Evolutionary conservation across 1,140 invertebrate genomes (phyloP), one percentile per base, ranked within the genome.

Genomic region (Drosophila auraria): DNA sequence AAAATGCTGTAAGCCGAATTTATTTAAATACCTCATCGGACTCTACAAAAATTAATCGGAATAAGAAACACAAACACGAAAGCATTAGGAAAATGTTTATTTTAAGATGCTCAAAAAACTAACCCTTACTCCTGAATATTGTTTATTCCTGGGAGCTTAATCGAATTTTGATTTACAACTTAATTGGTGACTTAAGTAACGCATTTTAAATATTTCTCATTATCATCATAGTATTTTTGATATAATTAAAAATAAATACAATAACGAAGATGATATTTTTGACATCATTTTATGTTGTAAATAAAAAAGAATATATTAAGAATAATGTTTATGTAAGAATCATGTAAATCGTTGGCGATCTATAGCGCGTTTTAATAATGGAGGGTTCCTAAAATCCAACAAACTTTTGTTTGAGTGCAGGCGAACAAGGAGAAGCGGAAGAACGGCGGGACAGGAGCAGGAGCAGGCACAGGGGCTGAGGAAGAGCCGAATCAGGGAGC

Each of bases 401-500:
- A 20, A 33, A 17, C 2, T 36, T 54, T 56, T 56, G 14, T 56
- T 14, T 40, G 8, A 40, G 54, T 56, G 54, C 54, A 40, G 20
- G 12, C 20, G 33, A 15, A 40, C 14, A 40, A 38, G 54, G 54
- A 33, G 33, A 33, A 56, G 54, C 33, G 54, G 20, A 56, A 56
- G 33, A 40, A 33, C 54, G 40, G 54, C 54, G 54, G 54, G 54
- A 56, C 54, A 56, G 54, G 33, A 56, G 54, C 54, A 56, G 53
- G 53, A 38, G 53, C 23, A 33, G 50, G 38, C n/a, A 17, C 54
- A 54, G 63, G 40, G 20, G 51, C 53, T 45, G 57, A n/a, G 63
- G 49, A 25, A 57, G 33, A 40, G 64, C 23, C 50, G 64, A 40
- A 68, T 33, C 44, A 61, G 69, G 30, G 69, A 73, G 64, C 38